Percentiles rank a stretch among this genome's conserved stretches.
Evolutionary conservation across 2,888 invertebrate species (phyloP).

Genomic region (Drosophila ezoana): DNA sequence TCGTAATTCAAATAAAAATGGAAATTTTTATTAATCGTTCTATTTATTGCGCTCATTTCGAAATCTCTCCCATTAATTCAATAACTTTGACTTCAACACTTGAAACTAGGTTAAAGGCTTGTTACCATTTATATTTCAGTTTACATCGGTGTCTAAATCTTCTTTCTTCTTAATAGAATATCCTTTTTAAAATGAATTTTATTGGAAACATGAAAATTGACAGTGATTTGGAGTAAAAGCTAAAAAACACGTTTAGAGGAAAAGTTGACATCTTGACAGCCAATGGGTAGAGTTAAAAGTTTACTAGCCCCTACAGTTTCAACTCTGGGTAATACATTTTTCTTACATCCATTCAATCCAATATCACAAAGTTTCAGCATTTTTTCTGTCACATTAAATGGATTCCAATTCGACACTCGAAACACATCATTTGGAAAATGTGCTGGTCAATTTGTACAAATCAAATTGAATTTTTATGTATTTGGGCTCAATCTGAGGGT

Average conservation of each 20-base stretch:
- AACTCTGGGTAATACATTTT: conserved; percentile 14
- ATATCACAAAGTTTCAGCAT: not conserved
- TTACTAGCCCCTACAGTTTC: not conserved
- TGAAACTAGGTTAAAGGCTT: too few relatives aligned
- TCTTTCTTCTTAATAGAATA: too few relatives aligned
- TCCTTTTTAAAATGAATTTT: not conserved
- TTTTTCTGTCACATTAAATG: conserved; percentile 5
- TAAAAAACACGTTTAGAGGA: not conserved
- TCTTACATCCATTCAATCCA: not conserved
- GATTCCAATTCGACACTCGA: conserved; percentile 2
- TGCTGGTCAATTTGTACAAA: conserved; percentile 45
- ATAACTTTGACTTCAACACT: not conserved
- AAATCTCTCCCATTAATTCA: not conserved
- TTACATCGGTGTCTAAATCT: too few relatives aligned
- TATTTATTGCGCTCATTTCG: conserved; percentile 9
- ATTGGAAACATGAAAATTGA: not conserved
- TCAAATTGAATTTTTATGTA: conserved; percentile 59
- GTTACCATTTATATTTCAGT: too few relatives aligned
- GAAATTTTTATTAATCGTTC: conserved; percentile 11
- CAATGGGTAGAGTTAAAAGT: conserved; percentile 1
- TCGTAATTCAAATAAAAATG: conserved; percentile 16
- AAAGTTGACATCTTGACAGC: conserved; percentile 5
- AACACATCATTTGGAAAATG: conserved; percentile 12
- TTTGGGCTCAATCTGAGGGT: conserved; percentile 22
- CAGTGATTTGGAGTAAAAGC: not conserved